These are phyloP conservation scores for Lophius americanus DNA, from an alignment of 2,797 vertebrate species.

Conservation along the genomic window DNA sequence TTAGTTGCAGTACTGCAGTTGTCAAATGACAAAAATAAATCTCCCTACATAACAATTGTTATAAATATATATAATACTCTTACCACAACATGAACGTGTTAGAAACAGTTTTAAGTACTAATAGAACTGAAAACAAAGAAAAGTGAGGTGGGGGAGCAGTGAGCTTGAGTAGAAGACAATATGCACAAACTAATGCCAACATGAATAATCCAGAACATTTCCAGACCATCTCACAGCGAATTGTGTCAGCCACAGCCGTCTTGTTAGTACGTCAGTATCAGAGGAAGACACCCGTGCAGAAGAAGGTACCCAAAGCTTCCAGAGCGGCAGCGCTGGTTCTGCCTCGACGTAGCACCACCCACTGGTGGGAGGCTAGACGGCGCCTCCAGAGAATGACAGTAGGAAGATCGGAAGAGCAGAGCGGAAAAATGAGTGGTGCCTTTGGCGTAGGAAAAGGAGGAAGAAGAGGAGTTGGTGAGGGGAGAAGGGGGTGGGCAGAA, in stretches of 20 bases:
- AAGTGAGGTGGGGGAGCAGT: no score
- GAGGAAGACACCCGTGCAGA: constrained; percentile 7
- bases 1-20: no score
- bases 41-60: no score
- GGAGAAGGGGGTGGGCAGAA: constrained; percentile 30
- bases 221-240: no score
- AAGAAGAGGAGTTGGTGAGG: neutral
- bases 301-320: constrained; percentile 70
- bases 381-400: constrained; percentile 52
- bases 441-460: constrained; percentile 36
- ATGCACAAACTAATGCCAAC: no score
- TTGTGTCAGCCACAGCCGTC: neutral
- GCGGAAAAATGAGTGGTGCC: constrained; percentile 41
- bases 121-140: no score
- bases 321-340: constrained; percentile 39
- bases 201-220: no score
- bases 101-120: no score
- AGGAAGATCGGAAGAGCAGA: constrained; percentile 60
- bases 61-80: no score
- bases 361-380: constrained; percentile 46
- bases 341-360: constrained; percentile 32
- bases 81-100: no score
- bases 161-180: no score
- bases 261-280: constrained; percentile 25
- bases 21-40: no score